phyloP scores from a whole-genome alignment of 2,797 vertebrate species.

The Melanotaenia nigrans region DNA sequence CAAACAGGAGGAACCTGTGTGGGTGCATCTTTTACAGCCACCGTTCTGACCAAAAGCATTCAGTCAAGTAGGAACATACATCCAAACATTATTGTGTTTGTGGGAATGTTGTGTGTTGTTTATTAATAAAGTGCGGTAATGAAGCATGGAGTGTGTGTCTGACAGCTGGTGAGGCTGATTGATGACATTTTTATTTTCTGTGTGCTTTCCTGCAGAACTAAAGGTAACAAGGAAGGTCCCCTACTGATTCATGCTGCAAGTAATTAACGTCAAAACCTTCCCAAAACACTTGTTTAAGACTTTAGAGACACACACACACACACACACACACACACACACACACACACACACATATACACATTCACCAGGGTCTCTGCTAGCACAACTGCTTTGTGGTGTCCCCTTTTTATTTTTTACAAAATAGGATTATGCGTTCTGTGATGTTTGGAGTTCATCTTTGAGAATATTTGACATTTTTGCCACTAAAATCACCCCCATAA shows the following conservation, averaged over 20 bases:
- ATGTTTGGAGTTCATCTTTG: too few species aligned
- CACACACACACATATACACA: too few species aligned
- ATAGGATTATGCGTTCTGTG: too few species aligned
- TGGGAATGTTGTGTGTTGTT: conserved; percentile 1
- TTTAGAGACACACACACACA: not conserved
- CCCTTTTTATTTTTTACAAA: too few species aligned
- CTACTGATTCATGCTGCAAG: conserved; percentile 59
- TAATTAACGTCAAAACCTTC: conserved; percentile 55
- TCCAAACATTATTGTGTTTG: conserved; percentile 1
- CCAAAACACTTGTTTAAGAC: conserved; percentile 31
- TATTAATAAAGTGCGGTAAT: not conserved
- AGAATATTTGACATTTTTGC: too few species aligned
- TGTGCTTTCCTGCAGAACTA: conserved; percentile 50
- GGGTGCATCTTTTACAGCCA: conserved; percentile 5
- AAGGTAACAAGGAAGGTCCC: conserved; percentile 46
- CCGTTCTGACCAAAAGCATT: conserved; percentile 38
- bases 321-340: not conserved
- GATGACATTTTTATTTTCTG: conserved; percentile 11
- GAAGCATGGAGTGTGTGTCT: conserved; percentile 20
- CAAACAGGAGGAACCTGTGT: not conserved
- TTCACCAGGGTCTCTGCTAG: not conserved
- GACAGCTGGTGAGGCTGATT: not conserved
- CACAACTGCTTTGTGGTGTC: not conserved
- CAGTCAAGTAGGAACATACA: conserved; percentile 10
- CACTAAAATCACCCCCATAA: too few species aligned